phyloP scores from a whole-genome alignment of 1,140 invertebrate genomes.

The Megalonaias nervosa region DNA sequence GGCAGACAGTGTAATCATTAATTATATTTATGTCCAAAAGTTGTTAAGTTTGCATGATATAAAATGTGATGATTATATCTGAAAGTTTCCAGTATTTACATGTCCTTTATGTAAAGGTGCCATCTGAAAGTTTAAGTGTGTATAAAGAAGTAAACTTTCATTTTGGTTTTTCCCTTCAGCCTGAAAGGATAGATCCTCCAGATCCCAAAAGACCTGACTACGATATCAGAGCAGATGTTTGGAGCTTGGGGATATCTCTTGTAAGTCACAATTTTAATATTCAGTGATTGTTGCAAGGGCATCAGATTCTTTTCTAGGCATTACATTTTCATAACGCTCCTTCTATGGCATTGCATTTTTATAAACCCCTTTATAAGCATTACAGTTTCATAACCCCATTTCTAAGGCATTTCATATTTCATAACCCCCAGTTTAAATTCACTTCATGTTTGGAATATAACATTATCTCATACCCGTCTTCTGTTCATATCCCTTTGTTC shows the following conservation, averaged over 20 bases:
- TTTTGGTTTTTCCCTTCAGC: conserved; percentile 53
- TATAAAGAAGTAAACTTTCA: neutral
- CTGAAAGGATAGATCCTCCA: conserved; percentile 71
- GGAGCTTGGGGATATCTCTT: conserved; percentile 98
- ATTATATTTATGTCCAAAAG: too few relatives aligned
- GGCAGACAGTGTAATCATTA: too few relatives aligned
- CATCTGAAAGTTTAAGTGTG: neutral
- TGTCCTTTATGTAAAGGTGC: neutral
- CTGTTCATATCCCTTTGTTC: too few relatives aligned
- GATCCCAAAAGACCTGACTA: conserved; percentile 83
- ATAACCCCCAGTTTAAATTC: too few relatives aligned
- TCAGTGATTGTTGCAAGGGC: neutral
- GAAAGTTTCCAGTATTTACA: neutral
- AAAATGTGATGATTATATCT: too few relatives aligned
- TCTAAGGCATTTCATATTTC: too few relatives aligned
- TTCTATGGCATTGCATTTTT: neutral
- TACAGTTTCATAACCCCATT: too few relatives aligned
- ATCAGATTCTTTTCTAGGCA: neutral
- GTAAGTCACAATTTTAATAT: conserved; percentile 73
- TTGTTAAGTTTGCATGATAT: too few relatives aligned
- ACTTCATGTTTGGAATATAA: too few relatives aligned
- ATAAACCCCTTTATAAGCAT: neutral
- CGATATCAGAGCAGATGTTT: conserved; percentile 98
- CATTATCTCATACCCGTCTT: too few relatives aligned
- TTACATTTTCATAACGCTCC: neutral